Evolutionary conservation across 2,888 invertebrate species (phyloP).

Genomic region (Conus canariensis): DNA sequence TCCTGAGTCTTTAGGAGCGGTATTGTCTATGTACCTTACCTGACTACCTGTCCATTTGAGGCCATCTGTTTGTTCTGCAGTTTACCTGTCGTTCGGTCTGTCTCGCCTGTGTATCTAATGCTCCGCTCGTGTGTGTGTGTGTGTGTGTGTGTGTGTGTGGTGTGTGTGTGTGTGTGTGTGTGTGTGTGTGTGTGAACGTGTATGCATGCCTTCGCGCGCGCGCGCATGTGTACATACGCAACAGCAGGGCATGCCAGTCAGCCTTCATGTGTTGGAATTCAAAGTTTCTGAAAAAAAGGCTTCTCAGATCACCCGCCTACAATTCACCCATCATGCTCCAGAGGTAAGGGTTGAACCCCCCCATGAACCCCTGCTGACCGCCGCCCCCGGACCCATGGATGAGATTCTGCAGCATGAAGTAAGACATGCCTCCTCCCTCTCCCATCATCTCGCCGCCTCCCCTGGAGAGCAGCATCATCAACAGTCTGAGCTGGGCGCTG

Average conservation of each 20-base stretch:
- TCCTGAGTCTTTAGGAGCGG: too few relatives aligned
- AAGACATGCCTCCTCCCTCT: neutral
- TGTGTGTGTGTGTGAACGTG: neutral
- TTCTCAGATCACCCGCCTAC: neutral
- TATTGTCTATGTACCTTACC: too few relatives aligned
- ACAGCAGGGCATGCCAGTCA: neutral
- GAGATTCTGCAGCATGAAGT: neutral
- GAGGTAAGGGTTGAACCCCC: neutral
- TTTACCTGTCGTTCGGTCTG: too few relatives aligned
- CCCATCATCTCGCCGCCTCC: too few relatives aligned
- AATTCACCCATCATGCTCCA: neutral
- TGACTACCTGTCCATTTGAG: too few relatives aligned
- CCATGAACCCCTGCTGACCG: neutral
- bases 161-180: neutral
- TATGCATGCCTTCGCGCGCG: neutral
- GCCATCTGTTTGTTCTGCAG: too few relatives aligned
- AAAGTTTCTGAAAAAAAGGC: neutral
- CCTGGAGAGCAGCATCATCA: neutral
- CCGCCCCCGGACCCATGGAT: neutral
- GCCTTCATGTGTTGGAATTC: neutral
- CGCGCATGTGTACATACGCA: neutral
- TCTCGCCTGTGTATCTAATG: too few relatives aligned
- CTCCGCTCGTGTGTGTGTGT: too few relatives aligned
- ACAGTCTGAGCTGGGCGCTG: neutral
- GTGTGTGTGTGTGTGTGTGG: neutral